A percentile compares a stretch with the other conserved stretches of the same genome.
phyloP scores from a whole-genome alignment of 2,888 invertebrate species.

The Actias luna region DNA sequence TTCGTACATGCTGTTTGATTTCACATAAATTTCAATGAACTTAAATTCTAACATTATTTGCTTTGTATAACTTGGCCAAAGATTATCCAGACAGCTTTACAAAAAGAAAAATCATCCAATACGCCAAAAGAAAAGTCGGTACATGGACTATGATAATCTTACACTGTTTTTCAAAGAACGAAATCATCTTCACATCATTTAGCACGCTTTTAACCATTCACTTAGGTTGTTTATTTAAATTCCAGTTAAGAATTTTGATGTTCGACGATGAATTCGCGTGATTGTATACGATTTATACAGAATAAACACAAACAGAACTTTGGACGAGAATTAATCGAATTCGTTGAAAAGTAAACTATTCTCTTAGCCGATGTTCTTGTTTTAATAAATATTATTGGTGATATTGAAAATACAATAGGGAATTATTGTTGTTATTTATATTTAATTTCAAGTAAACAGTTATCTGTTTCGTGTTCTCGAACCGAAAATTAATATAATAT shows the following conservation, averaged over 20 bases:
- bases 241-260: constrained; percentile 9
- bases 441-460: too few species aligned
- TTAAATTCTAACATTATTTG: too few species aligned
- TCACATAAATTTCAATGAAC: too few species aligned
- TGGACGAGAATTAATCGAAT: constrained; percentile 1
- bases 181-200: not conserved
- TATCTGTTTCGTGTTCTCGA: too few species aligned
- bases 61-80: too few species aligned
- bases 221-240: constrained; percentile 2
- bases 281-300: constrained; percentile 9
- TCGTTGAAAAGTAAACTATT: constrained; percentile 4
- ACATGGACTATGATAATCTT: too few species aligned
- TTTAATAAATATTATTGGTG: not conserved
- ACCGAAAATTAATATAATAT: too few species aligned
- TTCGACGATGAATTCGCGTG: constrained; percentile 3
- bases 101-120: too few species aligned
- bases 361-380: not conserved
- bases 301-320: constrained; percentile 8
- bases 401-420: constrained; percentile 8
- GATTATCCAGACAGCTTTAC: too few species aligned
- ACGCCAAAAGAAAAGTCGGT: too few species aligned
- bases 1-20: too few species aligned
- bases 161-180: not conserved
- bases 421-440: not conserved
- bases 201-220: not conserved